Evolutionary conservation across 2,888 invertebrate genomes (phyloP).

Genomic region (Tetanocera ferruginea): DNA sequence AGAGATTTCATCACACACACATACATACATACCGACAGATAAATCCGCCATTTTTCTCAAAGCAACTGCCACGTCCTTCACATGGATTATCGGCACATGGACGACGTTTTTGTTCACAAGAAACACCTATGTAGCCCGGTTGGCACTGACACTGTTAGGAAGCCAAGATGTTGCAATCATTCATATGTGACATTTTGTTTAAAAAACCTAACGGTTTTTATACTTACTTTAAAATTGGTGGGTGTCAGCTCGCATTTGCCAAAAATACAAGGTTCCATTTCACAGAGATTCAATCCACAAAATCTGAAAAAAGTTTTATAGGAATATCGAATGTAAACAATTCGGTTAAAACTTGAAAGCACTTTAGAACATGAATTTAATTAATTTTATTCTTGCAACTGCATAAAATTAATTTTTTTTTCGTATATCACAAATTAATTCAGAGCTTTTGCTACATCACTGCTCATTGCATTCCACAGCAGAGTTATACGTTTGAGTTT

Average conservation of each 20-base stretch:
- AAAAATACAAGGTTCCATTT: slow-evolving; percentile 74
- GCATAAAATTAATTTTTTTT: too few species aligned
- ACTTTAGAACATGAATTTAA: background rate
- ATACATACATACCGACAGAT: slow-evolving; percentile 73
- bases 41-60: slow-evolving; percentile 77
- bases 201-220: background rate
- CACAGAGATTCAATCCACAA: slow-evolving; percentile 82
- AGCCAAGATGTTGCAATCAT: background rate
- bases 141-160: slow-evolving; percentile 76
- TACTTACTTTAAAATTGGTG: slow-evolving; percentile 65
- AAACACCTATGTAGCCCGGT: slow-evolving; percentile 76
- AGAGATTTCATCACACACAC: background rate
- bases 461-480: too few species aligned
- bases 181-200: background rate
- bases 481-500: too few species aligned
- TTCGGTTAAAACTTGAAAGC: background rate
- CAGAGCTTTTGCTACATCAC: too few species aligned
- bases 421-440: too few species aligned
- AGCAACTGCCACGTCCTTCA: slow-evolving; percentile 81
- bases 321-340: background rate
- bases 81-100: slow-evolving; percentile 83
- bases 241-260: slow-evolving; percentile 71
- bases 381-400: too few species aligned
- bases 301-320: slow-evolving; percentile 70
- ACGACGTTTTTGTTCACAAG: slow-evolving; percentile 78